These are phyloP conservation scores for Channa maculata DNA, from an alignment of 2,113 vertebrate genomes.

Conservation along the genomic window DNA sequence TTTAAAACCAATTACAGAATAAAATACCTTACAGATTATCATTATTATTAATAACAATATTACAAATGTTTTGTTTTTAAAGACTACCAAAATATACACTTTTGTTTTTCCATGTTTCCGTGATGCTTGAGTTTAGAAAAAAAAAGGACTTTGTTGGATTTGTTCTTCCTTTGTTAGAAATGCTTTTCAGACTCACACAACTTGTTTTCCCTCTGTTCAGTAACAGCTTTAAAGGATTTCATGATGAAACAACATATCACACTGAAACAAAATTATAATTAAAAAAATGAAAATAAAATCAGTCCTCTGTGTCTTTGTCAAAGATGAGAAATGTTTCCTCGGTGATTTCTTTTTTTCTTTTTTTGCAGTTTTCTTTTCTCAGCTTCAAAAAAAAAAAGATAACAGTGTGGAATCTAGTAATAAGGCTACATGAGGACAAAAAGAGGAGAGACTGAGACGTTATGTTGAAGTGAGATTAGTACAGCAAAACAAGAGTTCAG, in stretches of 20 bases:
- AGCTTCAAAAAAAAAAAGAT: constrained; percentile 77
- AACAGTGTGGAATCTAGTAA: constrained; percentile 56
- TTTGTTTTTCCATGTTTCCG: constrained; percentile 84
- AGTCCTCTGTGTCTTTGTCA: constrained; percentile 66
- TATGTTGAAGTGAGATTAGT: constrained; percentile 87
- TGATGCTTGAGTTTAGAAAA: constrained; percentile 76
- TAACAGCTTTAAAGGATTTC: constrained; percentile 68
- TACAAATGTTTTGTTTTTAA: constrained; percentile 85
- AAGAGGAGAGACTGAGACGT: constrained; percentile 69
- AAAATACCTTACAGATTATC: constrained; percentile 89
- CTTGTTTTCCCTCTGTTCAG: constrained; percentile 52
- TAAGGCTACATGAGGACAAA: constrained; percentile 63
- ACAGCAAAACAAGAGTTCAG: constrained; percentile 81
- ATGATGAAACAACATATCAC: constrained; percentile 72
- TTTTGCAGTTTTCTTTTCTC: constrained; percentile 73
- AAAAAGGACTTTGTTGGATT: constrained; percentile 72
- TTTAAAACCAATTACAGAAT: constrained; percentile 88
- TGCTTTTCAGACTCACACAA: constrained; percentile 71
- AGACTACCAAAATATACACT: constrained; percentile 96
- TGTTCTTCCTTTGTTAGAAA: constrained; percentile 79
- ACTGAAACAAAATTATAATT: constrained; percentile 72
- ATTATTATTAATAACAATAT: constrained; percentile 84
- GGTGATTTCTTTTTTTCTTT: constrained; percentile 54
- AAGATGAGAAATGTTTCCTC: constrained; percentile 73
- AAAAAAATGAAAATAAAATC: constrained; percentile 70